Conservation (phyloP, 2,888 invertebrate species). For the Perdita meconis region DNA sequence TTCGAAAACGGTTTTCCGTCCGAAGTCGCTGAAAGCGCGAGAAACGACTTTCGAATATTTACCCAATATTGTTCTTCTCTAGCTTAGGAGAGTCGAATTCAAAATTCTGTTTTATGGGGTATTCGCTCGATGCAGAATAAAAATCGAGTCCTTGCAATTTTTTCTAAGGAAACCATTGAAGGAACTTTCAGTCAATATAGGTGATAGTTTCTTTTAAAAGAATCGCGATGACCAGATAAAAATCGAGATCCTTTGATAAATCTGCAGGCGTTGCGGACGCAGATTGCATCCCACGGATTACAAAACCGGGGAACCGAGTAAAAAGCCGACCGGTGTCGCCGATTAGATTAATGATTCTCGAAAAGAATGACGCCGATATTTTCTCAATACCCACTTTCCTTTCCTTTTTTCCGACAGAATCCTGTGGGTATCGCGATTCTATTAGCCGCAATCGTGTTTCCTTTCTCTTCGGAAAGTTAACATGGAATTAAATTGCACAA, state of each 20-base stretch:
- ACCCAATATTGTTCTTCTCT: not conserved
- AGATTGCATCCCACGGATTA: not conserved
- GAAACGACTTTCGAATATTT: constrained; percentile 4
- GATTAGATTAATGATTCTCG: not conserved
- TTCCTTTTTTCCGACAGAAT: constrained; percentile 8
- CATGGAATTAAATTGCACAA: constrained; percentile 23
- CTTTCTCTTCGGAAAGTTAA: constrained; percentile 18
- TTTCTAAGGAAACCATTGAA: too few relatives aligned
- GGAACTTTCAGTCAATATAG: too few relatives aligned
- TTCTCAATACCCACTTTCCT: not conserved
- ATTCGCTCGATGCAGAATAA: too few relatives aligned
- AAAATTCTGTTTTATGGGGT: too few relatives aligned
- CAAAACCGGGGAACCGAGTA: not conserved
- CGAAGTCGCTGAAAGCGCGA: not conserved
- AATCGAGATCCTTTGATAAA: too few relatives aligned
- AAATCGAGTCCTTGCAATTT: too few relatives aligned
- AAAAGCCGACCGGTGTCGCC: too few relatives aligned
- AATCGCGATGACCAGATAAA: too few relatives aligned
- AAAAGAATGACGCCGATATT: not conserved
- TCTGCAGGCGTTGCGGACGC: too few relatives aligned
- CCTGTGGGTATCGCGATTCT: constrained; percentile 30
- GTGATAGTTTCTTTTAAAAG: too few relatives aligned
- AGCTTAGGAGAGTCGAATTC: too few relatives aligned
- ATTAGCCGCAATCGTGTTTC: not conserved
- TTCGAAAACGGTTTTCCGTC: not conserved